Evolutionary conservation across 2,113 vertebrate genomes (phyloP).

Genomic region (Gorsachius goisagi): DNA sequence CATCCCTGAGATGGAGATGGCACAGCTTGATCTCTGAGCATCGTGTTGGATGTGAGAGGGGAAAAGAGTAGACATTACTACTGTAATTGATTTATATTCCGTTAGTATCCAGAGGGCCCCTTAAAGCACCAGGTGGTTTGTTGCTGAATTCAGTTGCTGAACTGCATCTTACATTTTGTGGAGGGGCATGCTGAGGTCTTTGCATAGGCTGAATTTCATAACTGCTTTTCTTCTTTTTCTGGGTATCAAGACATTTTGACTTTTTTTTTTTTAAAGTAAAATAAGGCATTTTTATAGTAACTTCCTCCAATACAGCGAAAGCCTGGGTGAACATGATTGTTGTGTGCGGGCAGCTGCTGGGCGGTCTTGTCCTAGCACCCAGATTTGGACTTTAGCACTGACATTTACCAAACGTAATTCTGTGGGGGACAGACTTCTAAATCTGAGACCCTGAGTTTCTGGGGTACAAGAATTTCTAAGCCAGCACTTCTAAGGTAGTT

Average conservation of each 20-base stretch:
- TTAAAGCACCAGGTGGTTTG: not conserved
- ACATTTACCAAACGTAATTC: not conserved
- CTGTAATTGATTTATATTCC: not conserved
- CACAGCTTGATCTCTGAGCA: not conserved
- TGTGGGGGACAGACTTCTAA: not conserved
- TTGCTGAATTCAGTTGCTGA: not conserved
- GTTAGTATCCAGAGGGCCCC: not conserved
- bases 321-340: not conserved
- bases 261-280: not conserved
- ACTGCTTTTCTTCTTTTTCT: not conserved
- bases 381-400: not conserved
- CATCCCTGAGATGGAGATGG: not conserved
- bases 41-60: not conserved
- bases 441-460: not conserved
- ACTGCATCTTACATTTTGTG: not conserved
- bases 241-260: not conserved
- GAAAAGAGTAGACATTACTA: not conserved
- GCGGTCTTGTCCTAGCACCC: not conserved
- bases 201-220: not conserved
- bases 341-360: not conserved
- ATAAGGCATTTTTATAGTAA: not conserved
- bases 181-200: not conserved
- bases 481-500: not conserved
- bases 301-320: not conserved
- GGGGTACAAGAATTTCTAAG: not conserved